phyloP scores from a whole-genome alignment of 2,113 vertebrate genomes.

The Pomatorhinus ruficollis region DNA sequence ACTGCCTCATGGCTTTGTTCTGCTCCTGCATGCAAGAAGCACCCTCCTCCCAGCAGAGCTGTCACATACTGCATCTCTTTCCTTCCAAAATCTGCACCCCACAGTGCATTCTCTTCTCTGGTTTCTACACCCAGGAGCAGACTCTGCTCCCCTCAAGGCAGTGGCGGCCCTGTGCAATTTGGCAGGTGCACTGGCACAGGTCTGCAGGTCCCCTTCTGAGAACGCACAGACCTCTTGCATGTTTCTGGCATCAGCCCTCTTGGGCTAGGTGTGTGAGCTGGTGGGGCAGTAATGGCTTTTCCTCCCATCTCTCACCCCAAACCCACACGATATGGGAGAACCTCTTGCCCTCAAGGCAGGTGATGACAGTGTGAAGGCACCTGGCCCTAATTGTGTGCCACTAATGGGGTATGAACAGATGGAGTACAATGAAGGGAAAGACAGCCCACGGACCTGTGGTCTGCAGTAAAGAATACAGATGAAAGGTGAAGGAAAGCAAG shows the following conservation, averaged over 20 bases:
- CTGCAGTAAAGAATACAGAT: not conserved
- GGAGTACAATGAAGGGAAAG: not conserved
- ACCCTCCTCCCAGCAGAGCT: not conserved
- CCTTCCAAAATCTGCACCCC: not conserved
- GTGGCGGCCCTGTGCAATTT: not conserved
- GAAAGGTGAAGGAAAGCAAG: not conserved
- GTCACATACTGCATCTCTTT: not conserved
- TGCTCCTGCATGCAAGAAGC: not conserved
- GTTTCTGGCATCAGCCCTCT: not conserved
- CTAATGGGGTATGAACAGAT: not conserved
- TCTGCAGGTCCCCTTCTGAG: not conserved
- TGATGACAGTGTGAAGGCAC: not conserved
- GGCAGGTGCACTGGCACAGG: not conserved
- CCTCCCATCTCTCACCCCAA: not conserved
- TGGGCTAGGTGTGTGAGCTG: not conserved
- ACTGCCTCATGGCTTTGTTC: not conserved
- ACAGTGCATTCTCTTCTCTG: not conserved
- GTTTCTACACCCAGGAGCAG: not conserved
- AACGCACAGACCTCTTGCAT: rapidly evolving
- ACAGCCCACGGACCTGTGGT: not conserved
- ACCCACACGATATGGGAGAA: not conserved
- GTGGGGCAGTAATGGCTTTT: not conserved
- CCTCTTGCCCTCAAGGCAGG: not conserved
- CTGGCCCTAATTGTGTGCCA: not conserved
- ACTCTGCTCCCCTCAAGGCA: not conserved